Evolutionary conservation across 2,888 invertebrate species (phyloP), one percentile per base, ranked within the genome.

Genomic region (Fragum sueziense): DNA sequence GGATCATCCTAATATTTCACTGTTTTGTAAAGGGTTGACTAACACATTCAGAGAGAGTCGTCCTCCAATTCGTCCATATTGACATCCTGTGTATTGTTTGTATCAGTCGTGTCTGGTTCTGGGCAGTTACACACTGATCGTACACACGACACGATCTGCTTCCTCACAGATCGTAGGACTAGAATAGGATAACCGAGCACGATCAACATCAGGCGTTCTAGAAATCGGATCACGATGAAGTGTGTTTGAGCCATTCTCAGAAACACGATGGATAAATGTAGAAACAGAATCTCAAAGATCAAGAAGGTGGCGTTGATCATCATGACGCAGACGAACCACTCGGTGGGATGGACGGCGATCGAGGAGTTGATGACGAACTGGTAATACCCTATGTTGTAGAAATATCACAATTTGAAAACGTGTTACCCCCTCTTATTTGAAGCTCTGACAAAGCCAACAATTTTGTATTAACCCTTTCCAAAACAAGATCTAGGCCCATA

Each of bases 11-110:
- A n/a, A n/a, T n/a, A n/a, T n/a, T n/a, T n/a, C n/a, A n/a, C n/a
- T n/a, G n/a, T n/a, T n/a, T n/a, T n/a, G n/a, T n/a, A n/a, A n/a
- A n/a, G n/a, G n/a, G n/a, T n/a, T n/a, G n/a, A n/a, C n/a, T n/a
- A n/a, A n/a, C n/a, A n/a, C n/a, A 47, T 14, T 70, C 57, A 70
- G 2, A 70, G n/a, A 20, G 70, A 70, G 22, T 57, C 54, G 20
- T 70, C 57, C 22, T 57, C 70, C n/a, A 70, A 33, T 14, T 54
- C 25, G 25, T 52, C 70, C 57, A 70, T n/a, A 33, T 70, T 57
- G 9, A 70, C 17, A 17, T 22, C 34, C 27, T 47, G 69, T 27
- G 22, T 11, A 9, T 34, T 29, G n/a, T 34, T 27, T 1, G 70
- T 6, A 1, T 14, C 29, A 20, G 29, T 34, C 9, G 3, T 17